These are phyloP conservation scores for Suillia variegata DNA, from an alignment of 2,888 invertebrate genomes.

Conservation along the genomic window DNA sequence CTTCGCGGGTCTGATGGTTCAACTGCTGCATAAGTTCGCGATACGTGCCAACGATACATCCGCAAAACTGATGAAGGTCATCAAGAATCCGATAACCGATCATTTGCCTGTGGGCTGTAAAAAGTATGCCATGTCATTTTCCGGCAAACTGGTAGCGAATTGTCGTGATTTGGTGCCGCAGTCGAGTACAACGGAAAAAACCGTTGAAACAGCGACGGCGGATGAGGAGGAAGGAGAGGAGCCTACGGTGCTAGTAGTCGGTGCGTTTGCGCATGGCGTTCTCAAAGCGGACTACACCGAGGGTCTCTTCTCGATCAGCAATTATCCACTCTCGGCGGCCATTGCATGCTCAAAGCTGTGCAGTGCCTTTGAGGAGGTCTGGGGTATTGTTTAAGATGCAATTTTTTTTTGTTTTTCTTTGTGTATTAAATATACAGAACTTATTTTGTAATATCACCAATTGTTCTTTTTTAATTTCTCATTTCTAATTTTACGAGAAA, in stretches of 20 bases:
- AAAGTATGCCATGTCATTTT: slow-evolving; percentile 90
- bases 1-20: slow-evolving; percentile 97
- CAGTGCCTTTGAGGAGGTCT: slow-evolving; percentile 92
- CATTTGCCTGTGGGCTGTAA: slow-evolving; percentile 93
- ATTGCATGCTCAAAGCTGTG: slow-evolving; percentile 95
- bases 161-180: slow-evolving; percentile 79
- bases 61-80: slow-evolving; percentile 89
- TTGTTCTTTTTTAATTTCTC: no score
- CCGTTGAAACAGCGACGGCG: no score
- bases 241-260: slow-evolving; percentile 89
- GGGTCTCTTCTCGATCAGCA: slow-evolving; percentile 89
- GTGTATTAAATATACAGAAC: no score
- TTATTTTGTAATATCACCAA: no score
- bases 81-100: slow-evolving; percentile 93
- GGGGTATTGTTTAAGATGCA: slow-evolving; percentile 78
- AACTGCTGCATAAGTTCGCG: slow-evolving; percentile 91
- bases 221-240: slow-evolving; percentile 69
- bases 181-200: slow-evolving; percentile 26
- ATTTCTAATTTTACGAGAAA: no score
- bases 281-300: slow-evolving; percentile 88
- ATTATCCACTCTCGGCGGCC: slow-evolving; percentile 96
- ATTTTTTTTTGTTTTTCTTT: no score
- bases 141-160: slow-evolving; percentile 72
- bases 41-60: slow-evolving; percentile 90
- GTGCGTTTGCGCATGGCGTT: slow-evolving; percentile 97